Evolutionary conservation across 2,797 vertebrate genomes (phyloP), one percentile per base, ranked within the genome.

Genomic region (Catamblyrhynchus diadema): DNA sequence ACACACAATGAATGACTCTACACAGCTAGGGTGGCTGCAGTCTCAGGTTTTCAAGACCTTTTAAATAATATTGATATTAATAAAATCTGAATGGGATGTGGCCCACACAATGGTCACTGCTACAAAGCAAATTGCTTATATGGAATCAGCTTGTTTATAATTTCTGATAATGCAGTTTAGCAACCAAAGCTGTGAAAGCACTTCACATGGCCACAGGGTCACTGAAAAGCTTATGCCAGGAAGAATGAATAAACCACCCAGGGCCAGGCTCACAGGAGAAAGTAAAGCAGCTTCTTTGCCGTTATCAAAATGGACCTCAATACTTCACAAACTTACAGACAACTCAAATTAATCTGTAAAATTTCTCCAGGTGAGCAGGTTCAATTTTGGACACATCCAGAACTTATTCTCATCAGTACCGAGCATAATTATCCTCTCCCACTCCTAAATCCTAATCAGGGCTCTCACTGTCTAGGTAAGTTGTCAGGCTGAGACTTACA

Each of bases 181-280:
- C 27, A 81, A 62, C 32, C 25, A 65, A 85, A 93, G 93, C 80
- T 62, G 93, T 88, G 72, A 83, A 86, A 74, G 79, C 42, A 44
- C 32, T 54, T 24, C 57, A 41, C 30, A 7, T 30, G 56, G 70
- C 66, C 56, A 81, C 28, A 32, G 35, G 15, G 66, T 14, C 74
- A 37, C 53, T 42, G 45, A 66, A 73, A 28, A 90, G 47, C 45
- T 47, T 41, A 42, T 81, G 51, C 15, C 62, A 41, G 14, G 32
- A 62, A 72, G 72, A 82, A 71, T 22, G 35, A 82, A n/a, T 18
- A 27, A 12, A 41, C 4, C 20, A 32, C 17, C 24, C 12, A 70
- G 28, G 24, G 45, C 22, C 56, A 66, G 44, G 23, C n/a, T 71
- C 50, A 71, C 30, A 65, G 42, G 7, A 72, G 13, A 86, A 67